Percentiles rank a stretch among this genome's conserved stretches.
Conservation (phyloP, 2,888 invertebrate genomes). For the Apomyelois bistriatella region DNA sequence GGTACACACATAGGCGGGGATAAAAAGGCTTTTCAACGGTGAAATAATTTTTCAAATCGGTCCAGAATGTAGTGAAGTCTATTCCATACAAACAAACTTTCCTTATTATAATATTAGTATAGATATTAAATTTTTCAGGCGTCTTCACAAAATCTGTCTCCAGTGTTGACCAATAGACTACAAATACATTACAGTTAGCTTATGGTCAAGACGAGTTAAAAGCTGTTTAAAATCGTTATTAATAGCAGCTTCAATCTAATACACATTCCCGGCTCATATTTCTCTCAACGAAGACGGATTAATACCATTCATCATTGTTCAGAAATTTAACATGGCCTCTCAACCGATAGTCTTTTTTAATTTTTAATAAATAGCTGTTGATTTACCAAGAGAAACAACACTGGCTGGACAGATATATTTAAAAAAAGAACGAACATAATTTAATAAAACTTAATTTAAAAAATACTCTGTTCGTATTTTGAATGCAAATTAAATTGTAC, state of each 20-base stretch:
- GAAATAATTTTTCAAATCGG: too few species aligned
- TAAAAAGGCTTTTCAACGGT: too few species aligned
- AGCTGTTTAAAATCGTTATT: conserved; percentile 15
- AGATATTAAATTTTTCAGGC: too few species aligned
- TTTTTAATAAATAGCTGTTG: conserved; percentile 1
- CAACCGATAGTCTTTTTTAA: neutral
- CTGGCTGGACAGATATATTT: neutral
- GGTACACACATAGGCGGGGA: too few species aligned
- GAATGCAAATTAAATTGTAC: too few species aligned
- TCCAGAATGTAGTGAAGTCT: too few species aligned
- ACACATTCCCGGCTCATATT: conserved; percentile 9
- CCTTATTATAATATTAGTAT: too few species aligned
- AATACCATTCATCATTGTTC: conserved; percentile 35
- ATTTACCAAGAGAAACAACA: neutral
- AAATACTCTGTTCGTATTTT: too few species aligned
- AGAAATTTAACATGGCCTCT: conserved; percentile 13
- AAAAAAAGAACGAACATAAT: neutral
- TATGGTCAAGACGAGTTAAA: conserved; percentile 14
- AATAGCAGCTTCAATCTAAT: conserved; percentile 11
- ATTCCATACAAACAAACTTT: too few species aligned
- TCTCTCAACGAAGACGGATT: conserved; percentile 40
- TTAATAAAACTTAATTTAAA: neutral
- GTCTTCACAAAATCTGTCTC: too few species aligned
- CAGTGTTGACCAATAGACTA: too few species aligned
- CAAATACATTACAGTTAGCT: neutral